Evolutionary conservation across 2,113 vertebrate species (phyloP).

Genomic region (Dendropsophus ebraccatus): DNA sequence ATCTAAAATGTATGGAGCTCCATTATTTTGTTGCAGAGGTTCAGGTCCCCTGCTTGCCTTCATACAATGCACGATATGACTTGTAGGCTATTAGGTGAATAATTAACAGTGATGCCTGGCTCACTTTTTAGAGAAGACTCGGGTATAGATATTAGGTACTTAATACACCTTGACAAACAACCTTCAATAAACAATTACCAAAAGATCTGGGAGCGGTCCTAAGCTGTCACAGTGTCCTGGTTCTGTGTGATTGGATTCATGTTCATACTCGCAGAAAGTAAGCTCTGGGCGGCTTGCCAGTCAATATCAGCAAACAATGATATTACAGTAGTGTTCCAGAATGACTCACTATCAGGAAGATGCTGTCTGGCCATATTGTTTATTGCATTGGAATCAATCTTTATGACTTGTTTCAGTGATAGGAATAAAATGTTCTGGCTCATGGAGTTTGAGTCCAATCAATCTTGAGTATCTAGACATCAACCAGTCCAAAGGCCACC

Average conservation of each 20-base stretch:
- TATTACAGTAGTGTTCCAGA: not conserved
- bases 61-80: not conserved
- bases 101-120: not conserved
- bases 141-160: not conserved
- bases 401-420: not conserved
- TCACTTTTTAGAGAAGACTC: not conserved
- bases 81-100: not conserved
- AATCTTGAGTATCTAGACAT: not conserved
- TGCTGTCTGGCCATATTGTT: not conserved
- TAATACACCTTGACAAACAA: no score
- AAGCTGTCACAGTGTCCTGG: not conserved
- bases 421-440: not conserved
- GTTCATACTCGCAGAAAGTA: not conserved
- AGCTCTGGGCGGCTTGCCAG: not conserved
- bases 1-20: no score
- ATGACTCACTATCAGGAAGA: not conserved
- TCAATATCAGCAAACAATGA: not conserved
- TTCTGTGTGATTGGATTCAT: constrained; percentile 17
- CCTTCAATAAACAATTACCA: not conserved
- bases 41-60: no score
- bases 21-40: no score
- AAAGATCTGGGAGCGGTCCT: not conserved
- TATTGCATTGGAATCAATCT: not conserved
- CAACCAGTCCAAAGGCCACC: not conserved
- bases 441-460: not conserved